Percentiles rank a stretch among this genome's conserved stretches.
Evolutionary conservation across 2,797 vertebrate species (phyloP).

Genomic region (Notamacropus eugenii): DNA sequence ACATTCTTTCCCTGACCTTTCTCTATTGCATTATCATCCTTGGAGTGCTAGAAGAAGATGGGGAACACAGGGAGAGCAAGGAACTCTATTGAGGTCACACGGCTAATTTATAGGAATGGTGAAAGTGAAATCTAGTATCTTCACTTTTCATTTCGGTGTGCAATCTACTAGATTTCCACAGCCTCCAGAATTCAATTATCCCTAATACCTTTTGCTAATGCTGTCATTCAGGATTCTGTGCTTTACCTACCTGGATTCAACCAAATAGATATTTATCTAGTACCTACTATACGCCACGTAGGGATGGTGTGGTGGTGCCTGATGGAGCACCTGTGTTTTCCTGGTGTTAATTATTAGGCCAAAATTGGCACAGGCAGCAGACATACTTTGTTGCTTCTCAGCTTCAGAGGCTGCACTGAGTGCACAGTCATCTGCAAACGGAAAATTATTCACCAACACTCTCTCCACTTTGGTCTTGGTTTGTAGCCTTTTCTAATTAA

Average conservation of each 20-base stretch:
- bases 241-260: not conserved
- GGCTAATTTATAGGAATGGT: not conserved
- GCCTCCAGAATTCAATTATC: not conserved
- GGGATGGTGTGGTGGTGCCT: too few species aligned
- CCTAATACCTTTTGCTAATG: conserved; percentile 7
- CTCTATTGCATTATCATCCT: not conserved
- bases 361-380: too few species aligned
- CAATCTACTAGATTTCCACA: not conserved
- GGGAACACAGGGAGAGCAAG: not conserved
- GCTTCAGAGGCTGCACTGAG: too few species aligned
- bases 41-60: not conserved
- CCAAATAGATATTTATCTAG: not conserved
- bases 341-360: too few species aligned
- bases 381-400: too few species aligned
- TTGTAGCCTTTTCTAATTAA: too few species aligned
- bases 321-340: too few species aligned
- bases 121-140: not conserved
- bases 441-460: too few species aligned
- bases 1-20: not conserved
- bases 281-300: not conserved
- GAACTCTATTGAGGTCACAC: not conserved
- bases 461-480: too few species aligned
- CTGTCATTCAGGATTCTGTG: conserved; percentile 35
- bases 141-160: not conserved
- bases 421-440: too few species aligned